Evolutionary conservation across 2,888 invertebrate species (phyloP).

Genomic region (Clostera curtula): DNA sequence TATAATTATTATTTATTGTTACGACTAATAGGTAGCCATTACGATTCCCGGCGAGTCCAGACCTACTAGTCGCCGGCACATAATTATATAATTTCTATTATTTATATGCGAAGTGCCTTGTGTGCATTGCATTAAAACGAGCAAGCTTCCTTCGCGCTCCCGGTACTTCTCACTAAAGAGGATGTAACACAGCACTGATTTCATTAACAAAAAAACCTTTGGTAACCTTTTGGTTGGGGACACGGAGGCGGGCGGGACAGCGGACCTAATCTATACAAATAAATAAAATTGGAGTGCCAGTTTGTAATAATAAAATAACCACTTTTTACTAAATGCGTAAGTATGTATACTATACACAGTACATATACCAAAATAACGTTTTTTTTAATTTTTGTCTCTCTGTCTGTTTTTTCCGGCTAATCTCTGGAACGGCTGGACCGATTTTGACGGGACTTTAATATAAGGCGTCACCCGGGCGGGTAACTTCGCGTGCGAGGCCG

Average conservation of each 20-base stretch:
- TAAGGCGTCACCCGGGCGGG: no score
- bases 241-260: neutral
- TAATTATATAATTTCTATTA: slow-evolving; percentile 74
- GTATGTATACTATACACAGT: no score
- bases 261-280: neutral
- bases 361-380: no score
- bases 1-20: slow-evolving; percentile 42
- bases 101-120: slow-evolving; percentile 60
- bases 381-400: no score
- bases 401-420: no score
- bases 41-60: slow-evolving; percentile 51
- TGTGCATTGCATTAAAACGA: slow-evolving; percentile 54
- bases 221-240: slow-evolving; percentile 23
- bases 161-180: slow-evolving; percentile 60
- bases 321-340: no score
- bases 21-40: slow-evolving; percentile 40
- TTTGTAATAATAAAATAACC: no score
- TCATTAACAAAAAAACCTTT: slow-evolving; percentile 61
- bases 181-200: slow-evolving; percentile 54
- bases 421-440: no score
- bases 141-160: slow-evolving; percentile 50
- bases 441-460: no score
- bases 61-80: slow-evolving; percentile 51
- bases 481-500: no score
- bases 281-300: no score